Evolutionary conservation across 2,113 vertebrate species (phyloP), one percentile per base, ranked within the genome.

Genomic region (Ariopsis seemanni): DNA sequence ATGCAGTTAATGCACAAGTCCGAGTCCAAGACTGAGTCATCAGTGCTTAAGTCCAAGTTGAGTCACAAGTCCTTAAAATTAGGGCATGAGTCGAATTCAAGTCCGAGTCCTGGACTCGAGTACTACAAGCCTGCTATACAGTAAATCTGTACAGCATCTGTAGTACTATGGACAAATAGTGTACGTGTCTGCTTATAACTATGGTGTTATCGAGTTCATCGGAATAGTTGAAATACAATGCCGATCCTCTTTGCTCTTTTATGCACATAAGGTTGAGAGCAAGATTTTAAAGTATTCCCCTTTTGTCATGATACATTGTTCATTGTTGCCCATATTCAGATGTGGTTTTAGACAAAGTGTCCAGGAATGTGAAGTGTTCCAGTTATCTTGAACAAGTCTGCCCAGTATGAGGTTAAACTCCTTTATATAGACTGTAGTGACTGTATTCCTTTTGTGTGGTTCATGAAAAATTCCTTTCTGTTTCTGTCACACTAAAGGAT

Each of bases 361-460:
- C 48, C 11, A 67, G 79, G 85, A 87, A 89, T 82, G 88, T 89
- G 58, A 87, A 67, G 50, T 58, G 53, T 80, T 50, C 12, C 27
- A 75, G n/a, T 55, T 20, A 63, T 69, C 65, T 55, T 27, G 27
- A 87, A 74, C 78, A 53, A 27, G 63, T 69, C 74, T 30, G 82
- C 65, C 85, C 14, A 75, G 20, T 72, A 20, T 85, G 67, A 87
- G 82, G 50, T 82, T 85, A 53, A 50, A 48, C 78, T 84, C 20
- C 88, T 77, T 86, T 87, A 89, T 87, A 85, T 89, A 85, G 50
- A 53, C 82, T 53, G 72, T 27, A 72, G 55, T 72, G 85, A 55
- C 62, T 82, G 63, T 57, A 82, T 80, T 89, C 22, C 65, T 80
- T 78, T 57, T 75, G 65, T 79, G 42, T 50, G n/a, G 65, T 71